Evolutionary conservation across 2,113 vertebrate species (phyloP), one percentile per base, ranked within the genome.

Genomic region (Phalacrocorax carbo): DNA sequence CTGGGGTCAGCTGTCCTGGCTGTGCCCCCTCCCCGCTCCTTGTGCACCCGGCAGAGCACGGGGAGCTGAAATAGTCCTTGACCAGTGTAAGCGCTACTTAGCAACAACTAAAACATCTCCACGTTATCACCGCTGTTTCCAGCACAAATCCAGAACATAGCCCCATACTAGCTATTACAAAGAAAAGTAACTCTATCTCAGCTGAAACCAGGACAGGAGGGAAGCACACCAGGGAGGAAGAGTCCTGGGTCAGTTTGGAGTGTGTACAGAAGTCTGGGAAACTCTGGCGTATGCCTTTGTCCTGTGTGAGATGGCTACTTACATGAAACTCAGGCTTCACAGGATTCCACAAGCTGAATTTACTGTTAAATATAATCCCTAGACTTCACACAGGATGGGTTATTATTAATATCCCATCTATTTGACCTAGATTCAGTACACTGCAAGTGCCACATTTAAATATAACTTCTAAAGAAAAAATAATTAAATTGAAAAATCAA

Each of bases 401-500:
- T 91, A 36, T 86, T 94, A 94, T 94, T 93, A 94, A 76, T 89
- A 94, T 48, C 64, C 51, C n/a, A 64, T 88, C 52, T 72, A 40
- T 86, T 52, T 94, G 92, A 86, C 91, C 94, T 95, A 92, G 82
- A 92, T 96, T 82, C 5, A 3, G 30, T 84, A 29, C 16, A n/a
- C 55, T 94, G 88, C 20, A 38, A 93, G 48, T 88, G 76, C 52
- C 65, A 71, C 21, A 7, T 92, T 84, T 95, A 93, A 93, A 90
- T 95, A 78, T 64, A 71, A 94, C 71, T 92, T 95, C 42, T 82
- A 73, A 91, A 88, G 64, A 34, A 88, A 95, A 94, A 92, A 73
- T 71, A 97, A 92, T 91, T 92, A 84, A 94, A 88, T 82, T 84
- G 38, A 68, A 95, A 93, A 94, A 93, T 94, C 60, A 82, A 15